Conservation (phyloP, 2,113 vertebrate species). For the Alectura lathami region DNA sequence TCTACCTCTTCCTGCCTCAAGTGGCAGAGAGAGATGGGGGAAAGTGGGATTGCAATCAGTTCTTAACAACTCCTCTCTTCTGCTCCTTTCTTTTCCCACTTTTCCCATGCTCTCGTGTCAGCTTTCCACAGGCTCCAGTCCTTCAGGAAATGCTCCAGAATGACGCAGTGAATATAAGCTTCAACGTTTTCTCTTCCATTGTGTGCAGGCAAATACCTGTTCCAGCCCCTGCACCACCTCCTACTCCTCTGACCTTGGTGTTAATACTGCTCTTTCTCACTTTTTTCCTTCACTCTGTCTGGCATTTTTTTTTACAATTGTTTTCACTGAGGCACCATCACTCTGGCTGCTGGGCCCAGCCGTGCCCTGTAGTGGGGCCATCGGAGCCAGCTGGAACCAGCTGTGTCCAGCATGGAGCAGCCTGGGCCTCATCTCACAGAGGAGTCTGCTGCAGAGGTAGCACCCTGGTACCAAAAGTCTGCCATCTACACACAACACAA, state of each 20-base stretch:
- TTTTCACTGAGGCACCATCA: neutral
- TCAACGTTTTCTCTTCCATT: rapidly evolving
- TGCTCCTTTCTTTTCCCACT: neutral
- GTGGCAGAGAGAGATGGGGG: rapidly evolving
- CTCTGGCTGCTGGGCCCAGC: neutral
- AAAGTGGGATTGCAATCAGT: rapidly evolving
- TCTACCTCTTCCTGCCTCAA: neutral
- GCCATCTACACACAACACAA: neutral
- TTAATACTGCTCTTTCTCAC: neutral
- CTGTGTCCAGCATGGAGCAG: neutral
- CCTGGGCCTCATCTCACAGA: neutral
- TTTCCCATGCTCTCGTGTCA: neutral
- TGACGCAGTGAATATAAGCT: neutral
- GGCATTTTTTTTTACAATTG: neutral
- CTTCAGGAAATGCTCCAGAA: neutral
- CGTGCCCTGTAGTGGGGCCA: neutral
- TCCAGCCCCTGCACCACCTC: neutral
- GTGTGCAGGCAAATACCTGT: rapidly evolving
- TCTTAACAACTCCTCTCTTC: neutral
- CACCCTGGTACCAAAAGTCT: neutral
- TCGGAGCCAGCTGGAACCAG: neutral
- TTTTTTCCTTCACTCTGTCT: neutral
- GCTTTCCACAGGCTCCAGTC: neutral
- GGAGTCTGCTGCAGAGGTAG: neutral
- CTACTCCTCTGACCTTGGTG: neutral